Evolutionary conservation across 2,888 invertebrate genomes (phyloP), one percentile per base, ranked within the genome.

Genomic region (Tridacna crocea): DNA sequence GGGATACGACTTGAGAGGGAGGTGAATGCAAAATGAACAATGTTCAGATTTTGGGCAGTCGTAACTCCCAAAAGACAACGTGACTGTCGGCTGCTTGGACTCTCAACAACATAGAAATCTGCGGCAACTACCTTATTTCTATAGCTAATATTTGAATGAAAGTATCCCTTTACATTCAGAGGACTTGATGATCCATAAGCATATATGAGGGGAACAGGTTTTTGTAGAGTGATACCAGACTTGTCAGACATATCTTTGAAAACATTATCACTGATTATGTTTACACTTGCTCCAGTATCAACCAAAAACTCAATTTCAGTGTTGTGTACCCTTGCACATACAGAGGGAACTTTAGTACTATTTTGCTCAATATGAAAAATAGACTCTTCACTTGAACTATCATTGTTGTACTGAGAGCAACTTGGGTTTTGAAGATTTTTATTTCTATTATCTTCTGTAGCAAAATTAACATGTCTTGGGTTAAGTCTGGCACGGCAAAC

Each of bases 271-370:
- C 51, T 70, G 0, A 82, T 58, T 66, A 78, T 77, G 46, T 82
- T 82, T 12, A 74, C 68, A 22, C 82, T 78, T 61, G 82, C 24
- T 15, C 82, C 82, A 24, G 79, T 83, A 27, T 83, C 82, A 36
- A 83, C 58, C 15, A 82, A 51, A 61, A 83, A 77, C 63, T 73
- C 46, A 55, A 75, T 61, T 22, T 75, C 48, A 48, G 24, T 47
- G 17, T 68, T 22, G 15, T 60, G 63, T 22, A 82, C 55, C 15
- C 51, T 75, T 6, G 55, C 72, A 19, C 61, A 15, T 36, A 78
- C 75, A 15, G 70, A 60, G 48, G 78, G 78, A 12, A 75, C 55
- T n/a, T 75, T 63, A n/a, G n/a, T 11, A 46, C 78, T 82, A 17
- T 27, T 68, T 22, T 61, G 24, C 12, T 72, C 24, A 70, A 82